Conservation (phyloP, 1,140 invertebrate species). For the Ips typographus region DNA sequence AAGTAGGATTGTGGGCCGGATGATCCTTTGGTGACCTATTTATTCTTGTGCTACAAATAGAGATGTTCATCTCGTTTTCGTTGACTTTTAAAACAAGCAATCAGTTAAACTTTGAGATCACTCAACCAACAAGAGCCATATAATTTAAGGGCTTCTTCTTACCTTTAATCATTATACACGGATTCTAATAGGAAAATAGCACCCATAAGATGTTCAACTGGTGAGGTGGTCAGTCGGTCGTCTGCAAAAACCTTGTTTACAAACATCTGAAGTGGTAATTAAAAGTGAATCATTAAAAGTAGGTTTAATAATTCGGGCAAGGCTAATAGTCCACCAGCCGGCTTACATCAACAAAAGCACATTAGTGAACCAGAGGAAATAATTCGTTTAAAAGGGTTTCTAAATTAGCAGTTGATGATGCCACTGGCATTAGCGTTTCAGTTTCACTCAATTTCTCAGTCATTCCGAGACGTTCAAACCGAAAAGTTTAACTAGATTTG, state of each 20-base stretch:
- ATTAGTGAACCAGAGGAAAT: constrained; percentile 49
- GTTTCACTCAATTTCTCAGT: constrained; percentile 39
- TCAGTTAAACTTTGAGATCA: too few relatives aligned
- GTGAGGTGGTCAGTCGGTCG: neutral
- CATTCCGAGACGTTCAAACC: constrained; percentile 45
- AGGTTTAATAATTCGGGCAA: constrained; percentile 24
- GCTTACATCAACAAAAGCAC: constrained; percentile 48
- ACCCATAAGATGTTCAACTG: too few relatives aligned
- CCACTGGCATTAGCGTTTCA: constrained; percentile 45
- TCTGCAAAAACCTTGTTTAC: constrained; percentile 9
- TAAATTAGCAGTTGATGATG: constrained; percentile 52
- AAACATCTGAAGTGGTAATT: constrained; percentile 8
- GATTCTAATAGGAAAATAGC: too few relatives aligned
- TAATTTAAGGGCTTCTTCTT: too few relatives aligned
- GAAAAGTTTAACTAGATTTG: constrained; percentile 32
- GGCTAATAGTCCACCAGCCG: constrained; percentile 20
- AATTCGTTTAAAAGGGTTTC: constrained; percentile 52
- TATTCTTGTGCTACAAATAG: too few relatives aligned
- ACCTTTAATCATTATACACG: too few relatives aligned
- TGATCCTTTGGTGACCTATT: too few relatives aligned
- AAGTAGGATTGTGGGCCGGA: too few relatives aligned
- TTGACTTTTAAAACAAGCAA: too few relatives aligned
- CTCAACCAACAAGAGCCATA: too few relatives aligned
- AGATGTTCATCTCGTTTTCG: too few relatives aligned
- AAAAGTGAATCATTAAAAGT: constrained; percentile 20